Percentiles rank a stretch among this genome's conserved stretches.
Conservation (phyloP, 2,797 vertebrate species). For the Intellagama lesueurii region DNA sequence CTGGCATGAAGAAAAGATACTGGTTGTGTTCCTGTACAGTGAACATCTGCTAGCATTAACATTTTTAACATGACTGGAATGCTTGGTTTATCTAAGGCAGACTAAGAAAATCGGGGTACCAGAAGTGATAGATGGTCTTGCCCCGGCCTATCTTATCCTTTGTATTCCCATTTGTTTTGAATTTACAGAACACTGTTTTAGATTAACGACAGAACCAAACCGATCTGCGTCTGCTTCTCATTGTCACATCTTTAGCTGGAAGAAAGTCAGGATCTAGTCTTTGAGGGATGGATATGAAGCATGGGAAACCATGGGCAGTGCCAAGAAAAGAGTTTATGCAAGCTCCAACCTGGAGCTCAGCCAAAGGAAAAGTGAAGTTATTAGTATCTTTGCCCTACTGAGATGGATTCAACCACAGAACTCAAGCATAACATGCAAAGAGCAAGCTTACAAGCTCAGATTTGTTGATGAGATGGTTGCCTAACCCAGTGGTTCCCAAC, state of each 20-base stretch:
- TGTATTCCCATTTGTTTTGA: background rate
- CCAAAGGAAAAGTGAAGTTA: conserved; percentile 4
- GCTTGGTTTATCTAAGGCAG: background rate
- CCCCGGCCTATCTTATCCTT: background rate
- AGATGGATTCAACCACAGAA: background rate
- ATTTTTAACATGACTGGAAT: too few species aligned
- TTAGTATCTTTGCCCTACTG: background rate
- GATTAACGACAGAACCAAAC: background rate
- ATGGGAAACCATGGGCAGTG: conserved; percentile 3
- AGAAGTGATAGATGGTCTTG: background rate
- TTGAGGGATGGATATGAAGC: conserved; percentile 16
- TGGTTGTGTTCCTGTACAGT: too few species aligned
- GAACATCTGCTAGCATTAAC: too few species aligned
- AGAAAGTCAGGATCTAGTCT: background rate
- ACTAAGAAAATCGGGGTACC: background rate
- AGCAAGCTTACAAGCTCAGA: conserved; percentile 51
- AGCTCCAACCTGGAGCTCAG: conserved; percentile 14
- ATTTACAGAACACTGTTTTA: background rate
- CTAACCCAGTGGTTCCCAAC: conserved; percentile 39
- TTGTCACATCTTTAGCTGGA: conserved; percentile 37
- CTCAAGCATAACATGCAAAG: conserved; percentile 3
- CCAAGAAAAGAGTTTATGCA: background rate
- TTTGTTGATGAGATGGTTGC: conserved; percentile 53
- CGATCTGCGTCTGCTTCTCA: conserved; percentile 23
- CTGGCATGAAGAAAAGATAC: too few species aligned